A percentile compares a stretch with the other conserved stretches of the same genome.
Evolutionary conservation across 2,888 invertebrate species (phyloP).

Genomic region (Branchinecta sandiegonensis): DNA sequence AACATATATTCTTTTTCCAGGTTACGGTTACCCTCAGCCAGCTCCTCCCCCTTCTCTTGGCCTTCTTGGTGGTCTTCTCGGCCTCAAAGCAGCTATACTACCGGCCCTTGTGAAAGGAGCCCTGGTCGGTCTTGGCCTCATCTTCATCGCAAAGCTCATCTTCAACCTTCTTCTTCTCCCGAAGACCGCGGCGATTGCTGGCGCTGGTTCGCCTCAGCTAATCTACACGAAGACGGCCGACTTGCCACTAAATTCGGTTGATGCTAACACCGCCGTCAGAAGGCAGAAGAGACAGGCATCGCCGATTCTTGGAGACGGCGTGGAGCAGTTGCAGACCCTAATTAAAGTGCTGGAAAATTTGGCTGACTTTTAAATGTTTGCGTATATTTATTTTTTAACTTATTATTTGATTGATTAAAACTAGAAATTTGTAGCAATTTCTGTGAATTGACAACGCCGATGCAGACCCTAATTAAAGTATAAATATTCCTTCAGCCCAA

Average conservation of each 20-base stretch:
- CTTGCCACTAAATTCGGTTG: slow-evolving; percentile 1
- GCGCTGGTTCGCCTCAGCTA: background rate
- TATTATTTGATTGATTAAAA: no score
- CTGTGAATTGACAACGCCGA: no score
- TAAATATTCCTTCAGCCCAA: no score
- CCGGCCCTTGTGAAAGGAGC: background rate
- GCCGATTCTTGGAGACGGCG: no score
- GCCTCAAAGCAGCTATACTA: background rate
- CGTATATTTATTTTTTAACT: background rate
- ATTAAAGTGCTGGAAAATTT: background rate
- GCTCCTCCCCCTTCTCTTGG: background rate
- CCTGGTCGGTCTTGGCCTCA: background rate
- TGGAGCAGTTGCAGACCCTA: background rate
- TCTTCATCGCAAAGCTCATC: slow-evolving; percentile 1
- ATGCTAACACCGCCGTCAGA: background rate
- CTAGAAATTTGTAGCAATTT: no score
- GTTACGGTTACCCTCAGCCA: background rate
- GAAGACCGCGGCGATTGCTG: background rate
- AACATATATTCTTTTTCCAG: background rate
- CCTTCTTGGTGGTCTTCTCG: background rate
- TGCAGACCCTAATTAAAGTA: no score
- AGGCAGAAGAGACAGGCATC: no score
- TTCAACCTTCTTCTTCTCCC: background rate
- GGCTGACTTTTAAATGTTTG: background rate
- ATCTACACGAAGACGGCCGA: background rate